Conservation (phyloP, 2,888 invertebrate genomes). For the Chalcis sispes region DNA sequence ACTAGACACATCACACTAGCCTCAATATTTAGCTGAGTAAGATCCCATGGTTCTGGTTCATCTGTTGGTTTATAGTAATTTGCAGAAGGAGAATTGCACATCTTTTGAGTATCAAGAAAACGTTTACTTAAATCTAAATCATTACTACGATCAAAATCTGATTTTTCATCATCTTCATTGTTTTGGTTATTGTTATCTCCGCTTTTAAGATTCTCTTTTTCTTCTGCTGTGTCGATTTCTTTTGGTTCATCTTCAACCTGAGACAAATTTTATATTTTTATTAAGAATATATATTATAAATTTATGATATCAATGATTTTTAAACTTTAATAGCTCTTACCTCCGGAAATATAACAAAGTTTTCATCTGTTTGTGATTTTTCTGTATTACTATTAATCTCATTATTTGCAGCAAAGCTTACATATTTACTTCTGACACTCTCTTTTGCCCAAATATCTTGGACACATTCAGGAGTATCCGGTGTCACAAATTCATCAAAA, state of each 20-base stretch:
- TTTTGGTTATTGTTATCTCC: slow-evolving; percentile 62
- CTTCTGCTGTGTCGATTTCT: slow-evolving; percentile 57
- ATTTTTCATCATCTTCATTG: slow-evolving; percentile 65
- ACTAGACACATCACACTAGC: slow-evolving; percentile 91
- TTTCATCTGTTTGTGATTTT: slow-evolving; percentile 74
- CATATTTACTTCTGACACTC: slow-evolving; percentile 72
- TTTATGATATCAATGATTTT: not conserved
- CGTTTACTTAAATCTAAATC: slow-evolving; percentile 72
- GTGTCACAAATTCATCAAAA: slow-evolving; percentile 84
- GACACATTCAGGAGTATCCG: slow-evolving; percentile 80
- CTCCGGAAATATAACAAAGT: slow-evolving; percentile 80
- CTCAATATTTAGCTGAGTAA: slow-evolving; percentile 90
- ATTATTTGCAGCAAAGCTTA: slow-evolving; percentile 60
- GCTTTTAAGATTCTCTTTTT: slow-evolving; percentile 56
- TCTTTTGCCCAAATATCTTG: slow-evolving; percentile 82
- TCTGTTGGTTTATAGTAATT: slow-evolving; percentile 88
- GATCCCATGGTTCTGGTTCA: slow-evolving; percentile 90
- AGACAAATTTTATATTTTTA: slow-evolving; percentile 2
- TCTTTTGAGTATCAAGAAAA: slow-evolving; percentile 77
- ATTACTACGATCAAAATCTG: slow-evolving; percentile 67
- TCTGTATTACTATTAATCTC: slow-evolving; percentile 69
- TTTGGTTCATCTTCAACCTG: slow-evolving; percentile 70
- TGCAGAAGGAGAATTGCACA: slow-evolving; percentile 84
- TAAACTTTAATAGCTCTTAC: slow-evolving; percentile 70
- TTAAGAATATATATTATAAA: slow-evolving; percentile 1